Evolutionary conservation across 2,797 vertebrate genomes (phyloP).

Genomic region (Enteromius thamalakanensis): DNA sequence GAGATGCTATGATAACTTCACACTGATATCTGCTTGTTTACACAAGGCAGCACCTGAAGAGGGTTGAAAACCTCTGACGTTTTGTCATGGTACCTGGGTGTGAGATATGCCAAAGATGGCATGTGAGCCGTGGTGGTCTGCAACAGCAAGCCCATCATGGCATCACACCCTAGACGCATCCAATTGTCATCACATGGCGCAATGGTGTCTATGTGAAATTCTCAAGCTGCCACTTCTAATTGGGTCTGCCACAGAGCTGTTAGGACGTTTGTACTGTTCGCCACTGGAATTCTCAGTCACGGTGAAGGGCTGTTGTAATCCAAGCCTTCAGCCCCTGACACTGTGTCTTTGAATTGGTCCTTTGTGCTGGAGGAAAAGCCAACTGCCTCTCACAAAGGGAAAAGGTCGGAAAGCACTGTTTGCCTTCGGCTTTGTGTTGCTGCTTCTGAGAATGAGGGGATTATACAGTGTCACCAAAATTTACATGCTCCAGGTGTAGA

Average conservation of each 20-base stretch:
- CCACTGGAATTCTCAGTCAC: slow-evolving; percentile 65
- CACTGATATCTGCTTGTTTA: slow-evolving; percentile 53
- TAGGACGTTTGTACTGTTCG: slow-evolving; percentile 48
- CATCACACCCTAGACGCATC: slow-evolving; percentile 18
- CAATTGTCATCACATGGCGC: slow-evolving; percentile 28
- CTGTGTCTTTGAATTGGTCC: slow-evolving; percentile 66
- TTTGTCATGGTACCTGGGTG: slow-evolving; percentile 1
- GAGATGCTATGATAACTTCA: slow-evolving; percentile 49
- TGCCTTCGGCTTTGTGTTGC: slow-evolving; percentile 60
- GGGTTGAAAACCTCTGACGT: background rate
- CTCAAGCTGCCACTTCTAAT: slow-evolving; percentile 40
- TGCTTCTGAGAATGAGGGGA: slow-evolving; percentile 57
- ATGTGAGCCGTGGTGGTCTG: background rate
- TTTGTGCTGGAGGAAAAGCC: slow-evolving; percentile 68
- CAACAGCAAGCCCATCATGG: background rate
- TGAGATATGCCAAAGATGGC: background rate
- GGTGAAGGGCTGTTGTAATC: slow-evolving; percentile 65
- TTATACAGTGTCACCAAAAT: slow-evolving; percentile 51
- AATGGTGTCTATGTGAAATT: slow-evolving; percentile 48
- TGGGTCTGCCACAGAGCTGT: slow-evolving; percentile 35
- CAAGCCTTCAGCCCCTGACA: slow-evolving; percentile 64
- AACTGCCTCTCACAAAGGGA: slow-evolving; percentile 48
- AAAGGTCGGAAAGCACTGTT: slow-evolving; percentile 58
- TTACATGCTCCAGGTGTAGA: slow-evolving; percentile 55
- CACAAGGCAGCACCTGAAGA: slow-evolving; percentile 53